phyloP scores from a whole-genome alignment of 2,888 invertebrate genomes.

The Andrena bicolor region DNA sequence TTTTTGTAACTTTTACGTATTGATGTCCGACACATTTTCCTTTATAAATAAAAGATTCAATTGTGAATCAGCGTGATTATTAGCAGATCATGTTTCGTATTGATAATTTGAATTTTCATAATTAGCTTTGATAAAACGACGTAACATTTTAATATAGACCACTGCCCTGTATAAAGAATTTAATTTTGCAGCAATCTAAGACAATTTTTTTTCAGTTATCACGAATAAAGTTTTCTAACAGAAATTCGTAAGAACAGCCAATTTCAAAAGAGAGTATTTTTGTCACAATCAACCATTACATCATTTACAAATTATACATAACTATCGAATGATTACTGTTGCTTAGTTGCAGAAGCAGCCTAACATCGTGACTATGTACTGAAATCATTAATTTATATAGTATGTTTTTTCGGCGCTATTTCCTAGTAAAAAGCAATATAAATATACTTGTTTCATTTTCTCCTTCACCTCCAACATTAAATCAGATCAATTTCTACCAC shows the following conservation, averaged over 20 bases:
- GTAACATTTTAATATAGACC: constrained; percentile 20
- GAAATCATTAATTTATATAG: constrained; percentile 47
- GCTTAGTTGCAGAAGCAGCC: constrained; percentile 41
- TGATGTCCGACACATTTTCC: not conserved
- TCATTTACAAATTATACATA: constrained; percentile 27
- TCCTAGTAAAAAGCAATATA: constrained; percentile 57
- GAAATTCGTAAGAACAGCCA: constrained; percentile 18
- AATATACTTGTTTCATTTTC: constrained; percentile 12
- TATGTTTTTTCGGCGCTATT: constrained; percentile 42
- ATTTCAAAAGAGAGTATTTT: constrained; percentile 44
- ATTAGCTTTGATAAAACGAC: constrained; percentile 22
- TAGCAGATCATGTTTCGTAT: constrained; percentile 38
- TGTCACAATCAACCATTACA: constrained; percentile 5
- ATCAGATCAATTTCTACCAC: not conserved
- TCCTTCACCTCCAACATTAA: constrained; percentile 16
- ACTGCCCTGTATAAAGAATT: constrained; percentile 43
- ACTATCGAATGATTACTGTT: constrained; percentile 21
- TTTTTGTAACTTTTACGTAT: constrained; percentile 40
- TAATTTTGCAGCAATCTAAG: constrained; percentile 11
- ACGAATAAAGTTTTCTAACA: constrained; percentile 4
- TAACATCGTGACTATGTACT: constrained; percentile 36
- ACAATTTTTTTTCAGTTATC: constrained; percentile 1
- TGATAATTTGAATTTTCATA: constrained; percentile 18
- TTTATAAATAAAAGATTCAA: constrained; percentile 33
- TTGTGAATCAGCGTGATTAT: constrained; percentile 51